Percentiles rank a stretch among this genome's conserved stretches.
These are phyloP conservation scores for Parazoanthus atlanticus DNA, from an alignment of 92 coral and sea anemone genomes.

Conservation along the genomic window DNA sequence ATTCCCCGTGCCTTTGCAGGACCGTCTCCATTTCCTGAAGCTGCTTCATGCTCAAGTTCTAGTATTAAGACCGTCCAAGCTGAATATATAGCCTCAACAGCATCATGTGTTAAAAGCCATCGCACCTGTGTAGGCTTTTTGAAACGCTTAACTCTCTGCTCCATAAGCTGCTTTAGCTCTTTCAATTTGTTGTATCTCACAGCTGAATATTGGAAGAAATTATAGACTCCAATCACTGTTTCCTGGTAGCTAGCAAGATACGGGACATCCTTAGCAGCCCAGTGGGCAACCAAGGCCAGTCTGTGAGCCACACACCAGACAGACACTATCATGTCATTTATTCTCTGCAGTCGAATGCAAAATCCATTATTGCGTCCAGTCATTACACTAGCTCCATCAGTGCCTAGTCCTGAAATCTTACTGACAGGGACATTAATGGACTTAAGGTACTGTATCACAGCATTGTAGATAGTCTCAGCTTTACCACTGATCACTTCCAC, in stretches of 20 bases:
- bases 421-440: slow-evolving; percentile 51
- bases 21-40: slow-evolving; percentile 24
- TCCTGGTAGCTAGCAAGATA: slow-evolving; percentile 50
- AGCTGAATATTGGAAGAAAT: slow-evolving; percentile 55
- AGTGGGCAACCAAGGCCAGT: slow-evolving; percentile 56
- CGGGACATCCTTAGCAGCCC: slow-evolving; percentile 48
- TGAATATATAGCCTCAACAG: slow-evolving; percentile 6
- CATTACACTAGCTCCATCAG: slow-evolving; percentile 62
- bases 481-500: slow-evolving; percentile 54
- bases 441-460: slow-evolving; percentile 49
- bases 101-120: slow-evolving; percentile 11
- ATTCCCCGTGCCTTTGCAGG: slow-evolving; percentile 43
- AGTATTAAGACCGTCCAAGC: slow-evolving; percentile 43
- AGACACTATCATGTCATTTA: slow-evolving; percentile 48
- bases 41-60: slow-evolving; percentile 54
- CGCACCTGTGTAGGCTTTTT: slow-evolving; percentile 36
- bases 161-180: slow-evolving; percentile 54
- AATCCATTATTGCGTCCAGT: slow-evolving; percentile 53
- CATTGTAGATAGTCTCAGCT: slow-evolving; percentile 50
- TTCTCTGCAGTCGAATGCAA: slow-evolving; percentile 41
- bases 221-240: slow-evolving; percentile 53
- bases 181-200: slow-evolving; percentile 54
- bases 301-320: slow-evolving; percentile 64
- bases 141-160: slow-evolving; percentile 50
- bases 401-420: slow-evolving; percentile 63